Percentiles rank a stretch among this genome's conserved stretches.
phyloP scores from a whole-genome alignment of 92 coral and sea anemone species.

The Siderastrea siderea region DNA sequence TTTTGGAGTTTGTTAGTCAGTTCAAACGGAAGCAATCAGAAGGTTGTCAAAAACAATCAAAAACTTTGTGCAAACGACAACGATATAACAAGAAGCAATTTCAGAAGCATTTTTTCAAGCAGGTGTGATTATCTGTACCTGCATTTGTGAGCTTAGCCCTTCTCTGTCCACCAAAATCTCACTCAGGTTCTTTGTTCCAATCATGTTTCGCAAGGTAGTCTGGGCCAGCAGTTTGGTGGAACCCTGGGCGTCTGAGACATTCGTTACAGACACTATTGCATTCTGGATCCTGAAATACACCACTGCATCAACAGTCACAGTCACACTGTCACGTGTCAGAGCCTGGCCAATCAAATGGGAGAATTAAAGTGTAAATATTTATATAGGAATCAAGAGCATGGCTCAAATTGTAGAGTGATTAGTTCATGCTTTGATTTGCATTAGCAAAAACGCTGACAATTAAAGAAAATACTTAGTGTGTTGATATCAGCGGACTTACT shows the following conservation, averaged over 20 bases:
- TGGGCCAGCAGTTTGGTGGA: slow-evolving; percentile 97
- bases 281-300: slow-evolving; percentile 96
- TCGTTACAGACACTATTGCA: slow-evolving; percentile 96
- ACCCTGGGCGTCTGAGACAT: slow-evolving; percentile 88
- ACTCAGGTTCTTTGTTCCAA: slow-evolving; percentile 90
- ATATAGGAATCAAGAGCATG: too few relatives aligned
- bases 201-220: slow-evolving; percentile 98
- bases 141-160: slow-evolving; percentile 86
- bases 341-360: slow-evolving; percentile 63
- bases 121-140: slow-evolving; percentile 51
- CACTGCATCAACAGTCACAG: slow-evolving; percentile 99
- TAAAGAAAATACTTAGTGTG: too few relatives aligned
- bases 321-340: slow-evolving; percentile 96
- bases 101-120: not conserved
- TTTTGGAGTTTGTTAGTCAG: too few relatives aligned
- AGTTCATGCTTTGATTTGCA: too few relatives aligned
- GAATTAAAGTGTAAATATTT: not conserved
- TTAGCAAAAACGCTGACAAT: too few relatives aligned
- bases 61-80: too few relatives aligned
- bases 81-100: too few relatives aligned
- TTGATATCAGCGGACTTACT: too few relatives aligned
- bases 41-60: too few relatives aligned
- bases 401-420: too few relatives aligned
- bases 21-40: too few relatives aligned
- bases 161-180: slow-evolving; percentile 94